Conservation (phyloP, 2,113 vertebrate genomes). For the Butastur rufipennis region DNA sequence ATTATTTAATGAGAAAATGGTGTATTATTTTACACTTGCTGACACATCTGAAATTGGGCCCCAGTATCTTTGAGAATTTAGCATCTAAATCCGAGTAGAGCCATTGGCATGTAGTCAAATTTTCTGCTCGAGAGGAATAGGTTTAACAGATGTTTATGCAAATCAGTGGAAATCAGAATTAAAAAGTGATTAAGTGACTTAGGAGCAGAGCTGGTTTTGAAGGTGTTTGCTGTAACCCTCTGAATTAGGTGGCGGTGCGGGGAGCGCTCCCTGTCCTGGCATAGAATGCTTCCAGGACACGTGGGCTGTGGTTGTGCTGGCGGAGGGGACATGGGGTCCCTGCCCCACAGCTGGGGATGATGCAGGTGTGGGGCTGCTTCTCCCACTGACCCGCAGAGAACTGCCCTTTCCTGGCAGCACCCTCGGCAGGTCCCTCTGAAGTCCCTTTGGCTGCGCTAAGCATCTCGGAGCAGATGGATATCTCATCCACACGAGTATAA, state of each 20-base stretch:
- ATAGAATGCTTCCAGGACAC: accelerated
- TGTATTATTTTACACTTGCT: accelerated
- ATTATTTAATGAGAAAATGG: not conserved
- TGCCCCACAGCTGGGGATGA: accelerated
- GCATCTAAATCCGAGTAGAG: not conserved
- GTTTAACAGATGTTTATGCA: not conserved
- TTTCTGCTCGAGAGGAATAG: not conserved
- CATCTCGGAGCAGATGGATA: accelerated
- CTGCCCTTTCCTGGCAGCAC: not conserved
- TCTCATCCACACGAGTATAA: accelerated
- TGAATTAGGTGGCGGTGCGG: accelerated
- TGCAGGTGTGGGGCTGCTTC: accelerated
- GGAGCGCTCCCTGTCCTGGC: not conserved
- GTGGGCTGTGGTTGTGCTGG: accelerated
- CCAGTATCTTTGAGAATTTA: accelerated
- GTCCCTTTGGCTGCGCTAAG: not conserved
- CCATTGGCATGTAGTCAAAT: accelerated
- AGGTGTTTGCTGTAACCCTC: not conserved
- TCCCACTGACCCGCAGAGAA: not conserved
- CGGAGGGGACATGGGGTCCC: not conserved
- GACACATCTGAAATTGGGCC: accelerated
- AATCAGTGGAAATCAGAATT: not conserved
- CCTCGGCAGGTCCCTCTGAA: not conserved
- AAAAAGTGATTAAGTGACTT: not conserved
- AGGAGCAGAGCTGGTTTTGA: not conserved